phyloP scores from a whole-genome alignment of 2,797 vertebrate genomes.

The Hyperoplus lanceolatus region DNA sequence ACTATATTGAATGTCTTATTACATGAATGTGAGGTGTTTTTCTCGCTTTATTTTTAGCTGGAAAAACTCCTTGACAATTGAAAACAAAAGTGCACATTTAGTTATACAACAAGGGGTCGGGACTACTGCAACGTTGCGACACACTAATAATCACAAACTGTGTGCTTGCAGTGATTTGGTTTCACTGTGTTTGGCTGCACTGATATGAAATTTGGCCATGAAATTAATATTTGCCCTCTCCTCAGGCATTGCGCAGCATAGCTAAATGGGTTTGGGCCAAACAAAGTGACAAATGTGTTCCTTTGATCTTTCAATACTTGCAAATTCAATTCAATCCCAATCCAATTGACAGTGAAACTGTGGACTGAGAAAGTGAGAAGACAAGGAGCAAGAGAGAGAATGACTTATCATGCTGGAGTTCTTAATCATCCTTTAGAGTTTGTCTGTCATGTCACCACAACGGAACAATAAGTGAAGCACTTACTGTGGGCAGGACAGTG shows the following conservation, averaged over 20 bases:
- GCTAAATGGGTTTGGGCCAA: neutral
- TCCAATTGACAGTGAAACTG: slow-evolving; percentile 17
- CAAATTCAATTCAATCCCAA: slow-evolving; percentile 20
- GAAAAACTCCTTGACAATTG: slow-evolving; percentile 66
- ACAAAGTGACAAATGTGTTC: neutral
- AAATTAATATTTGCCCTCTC: slow-evolving; percentile 21
- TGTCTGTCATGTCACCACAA: slow-evolving; percentile 32
- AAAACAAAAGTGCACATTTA: slow-evolving; percentile 56
- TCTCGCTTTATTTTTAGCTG: slow-evolving; percentile 72
- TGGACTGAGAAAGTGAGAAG: slow-evolving; percentile 14
- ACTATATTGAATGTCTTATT: slow-evolving; percentile 64
- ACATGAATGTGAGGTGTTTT: slow-evolving; percentile 65
- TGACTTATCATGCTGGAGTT: slow-evolving; percentile 34
- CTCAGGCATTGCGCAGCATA: neutral
- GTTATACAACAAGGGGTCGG: slow-evolving; percentile 44
- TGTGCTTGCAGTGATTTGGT: slow-evolving; percentile 21
- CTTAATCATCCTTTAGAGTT: slow-evolving; percentile 22
- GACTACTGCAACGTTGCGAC: slow-evolving; percentile 15
- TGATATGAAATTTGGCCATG: slow-evolving; percentile 32
- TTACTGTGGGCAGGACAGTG: neutral
- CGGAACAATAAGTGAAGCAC: slow-evolving; percentile 11
- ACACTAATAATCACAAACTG: slow-evolving; percentile 14
- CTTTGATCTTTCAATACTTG: slow-evolving; percentile 17
- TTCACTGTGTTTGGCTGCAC: slow-evolving; percentile 17
- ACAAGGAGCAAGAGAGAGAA: slow-evolving; percentile 8